Evolutionary conservation across 92 coral and sea anemone species (phyloP), one percentile per base, ranked within the genome.

Genomic region (Plumapathes pennacea): DNA sequence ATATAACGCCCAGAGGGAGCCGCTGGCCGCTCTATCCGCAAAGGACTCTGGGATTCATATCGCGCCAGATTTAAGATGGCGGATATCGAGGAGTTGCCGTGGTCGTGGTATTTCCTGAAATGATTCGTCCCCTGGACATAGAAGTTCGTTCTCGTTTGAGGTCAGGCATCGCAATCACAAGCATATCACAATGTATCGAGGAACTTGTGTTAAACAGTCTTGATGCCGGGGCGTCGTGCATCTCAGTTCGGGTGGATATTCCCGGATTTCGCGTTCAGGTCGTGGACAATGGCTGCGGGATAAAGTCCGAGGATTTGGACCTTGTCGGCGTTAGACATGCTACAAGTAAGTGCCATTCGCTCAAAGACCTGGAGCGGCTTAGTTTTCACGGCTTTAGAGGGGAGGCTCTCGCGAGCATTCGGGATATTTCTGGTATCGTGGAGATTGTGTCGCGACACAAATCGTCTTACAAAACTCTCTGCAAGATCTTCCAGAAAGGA

Each of bases 381-480:
- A 75, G 50, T 29, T 81, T 72, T 12, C 75, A 77, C 64, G 99
- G 99, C 0, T 94, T 76, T 50, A 76, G 99, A 59, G 99, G 99
- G 10, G 99, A 94, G 49, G 96, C 99, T 26, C 52, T 94, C 18
- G 96, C 96, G 40, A 94, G 99, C 48, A 61, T 94, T 50, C 64
- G 85, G 48, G 85, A 81, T 71, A 69, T 81, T 41, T 71, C 90
- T 67, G 88, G 86, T 29, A 74, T 81, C 51, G 31, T 94, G 25
- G 99, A 94, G 74, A 62, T 94, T 50, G 71, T 81, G 25, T 71
- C 99, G 4, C 83, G 95, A 14, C 90, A 88, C 52, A 81, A 77
- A 32, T 57, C 94, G 49, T 89, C 94, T 17, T 76, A 77, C 68
- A 80, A 86, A 32, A 94, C 99, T 14, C 68, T 71, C 58, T 94